Conservation (phyloP, 2,888 invertebrate genomes). For the Adelphocoris suturalis region DNA sequence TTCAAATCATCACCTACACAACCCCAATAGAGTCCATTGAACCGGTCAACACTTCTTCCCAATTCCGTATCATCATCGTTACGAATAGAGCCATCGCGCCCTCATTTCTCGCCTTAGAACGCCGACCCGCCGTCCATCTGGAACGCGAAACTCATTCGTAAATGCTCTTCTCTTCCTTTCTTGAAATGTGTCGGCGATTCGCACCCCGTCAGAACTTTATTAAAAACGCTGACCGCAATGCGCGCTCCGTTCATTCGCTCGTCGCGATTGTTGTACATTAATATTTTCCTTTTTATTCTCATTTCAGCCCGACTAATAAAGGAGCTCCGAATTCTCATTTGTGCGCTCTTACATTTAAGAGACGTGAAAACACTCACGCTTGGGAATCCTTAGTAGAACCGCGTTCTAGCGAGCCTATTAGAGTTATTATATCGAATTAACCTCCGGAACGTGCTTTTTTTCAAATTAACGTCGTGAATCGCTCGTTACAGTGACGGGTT, state of each 20-base stretch:
- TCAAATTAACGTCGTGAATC: too few species aligned
- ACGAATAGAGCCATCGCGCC: background rate
- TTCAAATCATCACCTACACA: background rate
- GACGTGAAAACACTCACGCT: background rate
- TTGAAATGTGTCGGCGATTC: background rate
- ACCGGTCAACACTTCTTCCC: background rate
- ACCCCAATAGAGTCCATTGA: background rate
- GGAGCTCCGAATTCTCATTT: background rate
- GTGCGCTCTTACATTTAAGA: background rate
- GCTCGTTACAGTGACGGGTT: too few species aligned
- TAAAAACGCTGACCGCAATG: background rate
- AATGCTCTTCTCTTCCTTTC: background rate
- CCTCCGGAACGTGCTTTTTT: too few species aligned
- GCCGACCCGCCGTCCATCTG: background rate
- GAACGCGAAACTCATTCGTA: background rate
- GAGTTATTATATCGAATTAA: background rate
- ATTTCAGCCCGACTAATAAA: background rate
- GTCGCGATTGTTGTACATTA: background rate
- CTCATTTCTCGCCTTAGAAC: background rate
- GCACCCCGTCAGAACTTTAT: background rate
- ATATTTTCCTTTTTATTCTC: background rate
- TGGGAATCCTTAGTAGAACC: conserved; percentile 3
- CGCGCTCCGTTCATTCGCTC: background rate
- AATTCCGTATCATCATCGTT: background rate
- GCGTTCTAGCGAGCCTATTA: background rate